Conservation (phyloP, 35 echinoderm and acorn worm species). For the Ophioderma brevispina region DNA sequence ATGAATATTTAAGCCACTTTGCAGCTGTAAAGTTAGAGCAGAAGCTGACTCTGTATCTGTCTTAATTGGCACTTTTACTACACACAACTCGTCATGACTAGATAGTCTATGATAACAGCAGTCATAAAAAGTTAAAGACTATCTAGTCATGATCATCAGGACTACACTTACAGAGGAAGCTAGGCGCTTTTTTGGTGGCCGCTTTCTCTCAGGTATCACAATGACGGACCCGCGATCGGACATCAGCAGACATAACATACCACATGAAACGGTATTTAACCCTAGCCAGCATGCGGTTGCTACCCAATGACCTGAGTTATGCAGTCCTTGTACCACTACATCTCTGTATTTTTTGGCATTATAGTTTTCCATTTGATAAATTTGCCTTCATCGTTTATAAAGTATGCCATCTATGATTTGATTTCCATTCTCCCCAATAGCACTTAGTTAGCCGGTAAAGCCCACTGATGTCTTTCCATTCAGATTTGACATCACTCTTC, state of each 20-base stretch:
- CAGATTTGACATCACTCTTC: neutral
- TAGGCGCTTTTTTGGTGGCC: constrained; percentile 19
- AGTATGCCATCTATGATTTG: constrained; percentile 18
- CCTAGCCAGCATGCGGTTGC: constrained; percentile 38
- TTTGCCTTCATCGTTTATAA: constrained; percentile 42
- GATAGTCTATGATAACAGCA: too few species aligned
- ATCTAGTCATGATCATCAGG: too few species aligned
- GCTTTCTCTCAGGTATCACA: constrained; percentile 62
- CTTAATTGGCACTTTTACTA: too few species aligned
- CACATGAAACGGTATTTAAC: constrained; percentile 46
- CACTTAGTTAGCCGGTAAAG: neutral
- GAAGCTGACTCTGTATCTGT: too few species aligned
- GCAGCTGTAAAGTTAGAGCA: too few species aligned
- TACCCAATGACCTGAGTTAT: constrained; percentile 42
- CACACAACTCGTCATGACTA: too few species aligned
- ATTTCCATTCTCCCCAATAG: neutral
- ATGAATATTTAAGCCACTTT: too few species aligned
- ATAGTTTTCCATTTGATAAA: constrained; percentile 18
- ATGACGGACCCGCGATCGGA: constrained; percentile 21
- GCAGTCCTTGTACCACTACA: constrained; percentile 32
- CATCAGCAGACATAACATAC: constrained; percentile 37
- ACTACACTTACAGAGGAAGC: too few species aligned
- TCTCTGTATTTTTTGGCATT: constrained; percentile 36
- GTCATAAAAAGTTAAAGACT: too few species aligned
- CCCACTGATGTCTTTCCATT: neutral